These are phyloP conservation scores for Tetranychus piercei DNA, from an alignment of 2,888 invertebrate genomes.

Conservation along the genomic window DNA sequence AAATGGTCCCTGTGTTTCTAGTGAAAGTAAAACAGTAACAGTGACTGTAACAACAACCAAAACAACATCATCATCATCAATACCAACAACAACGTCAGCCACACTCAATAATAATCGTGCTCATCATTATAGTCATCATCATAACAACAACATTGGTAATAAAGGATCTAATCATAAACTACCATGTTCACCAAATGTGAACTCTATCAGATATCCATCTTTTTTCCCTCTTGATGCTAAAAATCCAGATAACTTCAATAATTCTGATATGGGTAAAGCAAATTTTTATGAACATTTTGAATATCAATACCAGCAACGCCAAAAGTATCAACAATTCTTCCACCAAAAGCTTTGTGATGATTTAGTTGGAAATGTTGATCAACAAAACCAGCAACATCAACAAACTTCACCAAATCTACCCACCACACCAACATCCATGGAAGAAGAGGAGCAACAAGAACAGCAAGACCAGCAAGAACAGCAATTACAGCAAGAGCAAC, in stretches of 20 bases:
- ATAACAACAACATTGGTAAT: too few species aligned
- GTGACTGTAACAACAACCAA: too few species aligned
- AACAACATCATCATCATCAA: too few species aligned
- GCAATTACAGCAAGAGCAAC: slow-evolving; percentile 6
- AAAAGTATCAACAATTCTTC: slow-evolving; percentile 14
- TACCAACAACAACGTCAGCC: too few species aligned
- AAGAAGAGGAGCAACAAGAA: slow-evolving; percentile 8
- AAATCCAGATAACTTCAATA: neutral
- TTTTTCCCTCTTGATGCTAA: neutral
- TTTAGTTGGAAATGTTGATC: neutral
- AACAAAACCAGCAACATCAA: neutral
- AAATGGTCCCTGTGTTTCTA: too few species aligned
- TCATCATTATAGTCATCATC: too few species aligned
- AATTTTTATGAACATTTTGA: neutral
- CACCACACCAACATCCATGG: slow-evolving; percentile 4
- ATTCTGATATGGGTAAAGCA: neutral
- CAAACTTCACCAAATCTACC: neutral
- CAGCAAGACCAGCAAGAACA: slow-evolving; percentile 14
- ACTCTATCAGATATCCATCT: neutral
- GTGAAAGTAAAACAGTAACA: too few species aligned
- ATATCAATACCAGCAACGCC: slow-evolving; percentile 9
- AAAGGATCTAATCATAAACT: too few species aligned
- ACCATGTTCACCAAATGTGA: neutral
- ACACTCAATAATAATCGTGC: too few species aligned
- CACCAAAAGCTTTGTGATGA: slow-evolving; percentile 12